Percentiles rank a stretch among this genome's conserved stretches.
phyloP scores from a whole-genome alignment of 2,113 vertebrate genomes.

The Henicopernis longicauda region DNA sequence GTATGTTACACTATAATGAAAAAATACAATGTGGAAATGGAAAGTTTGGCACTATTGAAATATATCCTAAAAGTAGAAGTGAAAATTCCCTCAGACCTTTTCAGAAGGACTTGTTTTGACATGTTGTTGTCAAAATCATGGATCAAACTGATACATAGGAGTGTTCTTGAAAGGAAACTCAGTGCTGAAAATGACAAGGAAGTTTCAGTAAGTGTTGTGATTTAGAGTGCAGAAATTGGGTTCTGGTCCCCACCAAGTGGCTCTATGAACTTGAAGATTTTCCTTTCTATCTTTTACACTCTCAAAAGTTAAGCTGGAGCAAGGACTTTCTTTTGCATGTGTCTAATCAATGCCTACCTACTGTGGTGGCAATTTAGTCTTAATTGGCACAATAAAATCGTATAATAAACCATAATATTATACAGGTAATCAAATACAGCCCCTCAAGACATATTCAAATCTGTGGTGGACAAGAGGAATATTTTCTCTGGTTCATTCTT shows the following conservation, averaged over 20 bases:
- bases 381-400: background rate
- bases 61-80: background rate
- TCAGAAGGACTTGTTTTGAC: constrained; percentile 47
- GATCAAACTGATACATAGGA: constrained; percentile 14
- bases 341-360: background rate
- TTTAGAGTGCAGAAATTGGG: background rate
- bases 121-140: constrained; percentile 30
- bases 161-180: background rate
- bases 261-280: background rate
- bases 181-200: background rate
- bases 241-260: background rate
- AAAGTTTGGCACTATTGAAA: background rate
- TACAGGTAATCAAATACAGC: background rate
- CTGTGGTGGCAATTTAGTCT: background rate
- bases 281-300: background rate
- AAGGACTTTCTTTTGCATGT: background rate
- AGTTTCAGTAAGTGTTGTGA: background rate
- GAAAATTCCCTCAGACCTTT: constrained; percentile 38
- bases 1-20: background rate
- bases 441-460: background rate
- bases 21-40: background rate
- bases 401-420: background rate
- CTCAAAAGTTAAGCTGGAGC: background rate
- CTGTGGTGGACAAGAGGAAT: background rate
- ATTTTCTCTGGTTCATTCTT: background rate